A percentile compares a stretch with the other conserved stretches of the same genome.
These are phyloP conservation scores for Globicephala melas DNA, from an alignment of 2,113 vertebrate genomes.

Conservation along the genomic window DNA sequence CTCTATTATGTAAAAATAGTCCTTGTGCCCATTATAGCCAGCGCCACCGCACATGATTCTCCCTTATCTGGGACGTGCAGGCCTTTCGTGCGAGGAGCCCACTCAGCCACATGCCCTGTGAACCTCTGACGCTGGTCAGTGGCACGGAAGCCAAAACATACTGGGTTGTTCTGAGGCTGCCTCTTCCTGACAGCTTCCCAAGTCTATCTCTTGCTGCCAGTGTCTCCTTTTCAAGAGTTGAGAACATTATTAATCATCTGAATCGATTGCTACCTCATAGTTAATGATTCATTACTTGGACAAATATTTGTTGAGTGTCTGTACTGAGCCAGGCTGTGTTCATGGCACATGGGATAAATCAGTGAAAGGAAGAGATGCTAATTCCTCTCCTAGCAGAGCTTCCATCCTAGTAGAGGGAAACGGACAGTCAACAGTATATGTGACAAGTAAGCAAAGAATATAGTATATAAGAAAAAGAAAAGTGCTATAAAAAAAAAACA, in stretches of 20 bases:
- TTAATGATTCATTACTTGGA: slow-evolving; percentile 32
- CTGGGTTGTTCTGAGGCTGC: background rate
- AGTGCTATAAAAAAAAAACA: background rate
- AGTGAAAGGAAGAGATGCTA: background rate
- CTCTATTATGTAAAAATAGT: slow-evolving; percentile 78
- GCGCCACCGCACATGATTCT: slow-evolving; percentile 54
- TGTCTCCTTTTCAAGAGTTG: slow-evolving; percentile 32
- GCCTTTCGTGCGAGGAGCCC: slow-evolving; percentile 42
- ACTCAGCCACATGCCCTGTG: slow-evolving; percentile 49
- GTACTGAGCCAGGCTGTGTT: background rate
- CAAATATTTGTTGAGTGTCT: slow-evolving; percentile 20
- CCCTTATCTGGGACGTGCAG: slow-evolving; percentile 79
- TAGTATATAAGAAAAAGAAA: background rate
- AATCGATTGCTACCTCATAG: background rate
- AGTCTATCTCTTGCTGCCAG: slow-evolving; percentile 31
- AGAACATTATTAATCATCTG: background rate
- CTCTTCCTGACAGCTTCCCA: background rate
- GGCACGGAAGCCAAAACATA: background rate
- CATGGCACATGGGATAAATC: background rate
- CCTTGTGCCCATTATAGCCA: slow-evolving; percentile 53
- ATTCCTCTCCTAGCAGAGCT: background rate
- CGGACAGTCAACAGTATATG: background rate
- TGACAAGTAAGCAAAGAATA: background rate
- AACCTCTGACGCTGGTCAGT: slow-evolving; percentile 66
- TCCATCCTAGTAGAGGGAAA: background rate